phyloP scores from a whole-genome alignment of 2,888 invertebrate species.

The Papilio protenor region DNA sequence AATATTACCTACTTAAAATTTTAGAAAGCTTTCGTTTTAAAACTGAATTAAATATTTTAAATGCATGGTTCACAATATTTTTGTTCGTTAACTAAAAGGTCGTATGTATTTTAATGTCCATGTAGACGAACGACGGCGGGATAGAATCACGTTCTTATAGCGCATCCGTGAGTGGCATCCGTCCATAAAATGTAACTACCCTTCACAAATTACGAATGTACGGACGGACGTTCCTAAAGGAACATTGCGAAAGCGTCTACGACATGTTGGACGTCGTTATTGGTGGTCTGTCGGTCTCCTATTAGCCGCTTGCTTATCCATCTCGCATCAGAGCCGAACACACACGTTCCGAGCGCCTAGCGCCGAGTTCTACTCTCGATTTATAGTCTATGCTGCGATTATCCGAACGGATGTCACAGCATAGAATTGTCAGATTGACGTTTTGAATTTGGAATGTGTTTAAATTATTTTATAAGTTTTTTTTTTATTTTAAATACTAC shows the following conservation, averaged over 20 bases:
- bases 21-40: neutral
- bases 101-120: conserved; percentile 9
- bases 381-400: conserved; percentile 35
- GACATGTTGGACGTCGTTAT: conserved; percentile 47
- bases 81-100: conserved; percentile 9
- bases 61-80: neutral
- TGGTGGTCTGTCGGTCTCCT: conserved; percentile 55
- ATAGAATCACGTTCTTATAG: conserved; percentile 32
- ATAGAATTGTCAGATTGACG: conserved; percentile 20
- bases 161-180: conserved; percentile 35
- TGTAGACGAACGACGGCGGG: neutral
- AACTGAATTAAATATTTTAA: neutral
- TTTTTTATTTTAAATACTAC: too few relatives aligned
- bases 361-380: conserved; percentile 26
- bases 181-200: conserved; percentile 61
- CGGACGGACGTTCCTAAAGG: conserved; percentile 44
- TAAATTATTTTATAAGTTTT: conserved; percentile 40
- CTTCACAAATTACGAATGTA: conserved; percentile 64
- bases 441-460: conserved; percentile 40
- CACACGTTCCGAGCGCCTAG: conserved; percentile 41
- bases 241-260: conserved; percentile 50
- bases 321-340: conserved; percentile 49
- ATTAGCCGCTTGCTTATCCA: conserved; percentile 55
- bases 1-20: neutral
- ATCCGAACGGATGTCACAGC: conserved; percentile 23